Conservation (phyloP, 2,113 vertebrate species). For the Chaenocephalus aceratus region DNA sequence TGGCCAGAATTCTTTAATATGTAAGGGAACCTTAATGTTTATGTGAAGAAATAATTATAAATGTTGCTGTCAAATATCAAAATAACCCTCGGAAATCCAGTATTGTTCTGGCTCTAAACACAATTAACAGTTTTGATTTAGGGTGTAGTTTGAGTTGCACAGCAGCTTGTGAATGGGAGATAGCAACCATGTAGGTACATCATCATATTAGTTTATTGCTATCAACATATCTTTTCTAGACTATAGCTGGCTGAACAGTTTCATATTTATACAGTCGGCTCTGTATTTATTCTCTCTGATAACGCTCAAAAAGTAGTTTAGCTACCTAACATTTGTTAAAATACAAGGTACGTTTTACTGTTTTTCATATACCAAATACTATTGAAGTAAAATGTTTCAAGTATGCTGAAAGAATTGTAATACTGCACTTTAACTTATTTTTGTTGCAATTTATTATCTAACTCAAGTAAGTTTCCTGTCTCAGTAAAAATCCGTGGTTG, state of each 20-base stretch:
- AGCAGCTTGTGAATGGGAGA: neutral
- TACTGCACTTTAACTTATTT: slow-evolving; percentile 72
- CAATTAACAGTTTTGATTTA: neutral
- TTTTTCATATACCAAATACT: slow-evolving; percentile 17
- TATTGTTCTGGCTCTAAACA: neutral
- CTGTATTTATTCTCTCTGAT: slow-evolving; percentile 28
- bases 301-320: slow-evolving; percentile 2
- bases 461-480: neutral
- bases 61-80: neutral
- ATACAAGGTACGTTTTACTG: neutral
- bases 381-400: slow-evolving; percentile 17
- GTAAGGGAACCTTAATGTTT: neutral
- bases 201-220: neutral
- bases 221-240: slow-evolving; percentile 14
- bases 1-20: neutral
- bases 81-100: neutral
- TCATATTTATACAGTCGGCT: slow-evolving; percentile 33
- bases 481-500: neutral
- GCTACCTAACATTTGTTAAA: neutral
- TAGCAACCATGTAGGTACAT: slow-evolving; percentile 21
- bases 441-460: neutral
- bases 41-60: neutral
- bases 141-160: neutral
- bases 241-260: slow-evolving; percentile 19
- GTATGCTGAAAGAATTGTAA: slow-evolving; percentile 20